These are phyloP conservation scores for Pheucticus melanocephalus DNA, from an alignment of 2,113 vertebrate species.

Conservation along the genomic window DNA sequence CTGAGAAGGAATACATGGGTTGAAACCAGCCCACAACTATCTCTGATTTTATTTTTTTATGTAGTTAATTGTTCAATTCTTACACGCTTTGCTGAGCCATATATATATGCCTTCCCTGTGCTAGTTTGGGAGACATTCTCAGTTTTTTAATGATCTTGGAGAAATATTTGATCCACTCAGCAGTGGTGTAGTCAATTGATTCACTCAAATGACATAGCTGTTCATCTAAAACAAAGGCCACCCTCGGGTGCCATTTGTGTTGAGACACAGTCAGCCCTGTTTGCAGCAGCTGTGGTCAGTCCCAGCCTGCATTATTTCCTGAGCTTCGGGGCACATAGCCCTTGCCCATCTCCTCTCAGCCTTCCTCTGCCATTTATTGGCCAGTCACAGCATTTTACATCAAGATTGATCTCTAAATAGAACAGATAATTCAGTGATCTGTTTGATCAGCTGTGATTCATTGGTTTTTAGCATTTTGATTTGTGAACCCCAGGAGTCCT, in stretches of 20 bases:
- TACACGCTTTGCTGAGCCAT: background rate
- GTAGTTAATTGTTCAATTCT: background rate
- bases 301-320: background rate
- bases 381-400: background rate
- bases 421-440: background rate
- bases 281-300: background rate
- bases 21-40: background rate
- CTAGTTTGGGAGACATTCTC: background rate
- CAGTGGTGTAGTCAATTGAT: background rate
- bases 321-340: background rate
- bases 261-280: background rate
- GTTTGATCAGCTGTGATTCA: background rate
- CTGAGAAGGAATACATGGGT: background rate
- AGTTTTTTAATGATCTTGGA: background rate
- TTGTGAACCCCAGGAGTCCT: background rate
- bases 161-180: background rate
- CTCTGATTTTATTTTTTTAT: background rate
- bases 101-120: background rate
- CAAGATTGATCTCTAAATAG: background rate
- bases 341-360: background rate
- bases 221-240: background rate
- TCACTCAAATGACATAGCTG: background rate
- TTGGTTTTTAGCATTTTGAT: background rate
- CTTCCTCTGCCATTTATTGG: background rate
- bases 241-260: background rate